These are phyloP conservation scores for Eutolmus rufibarbis DNA, from an alignment of 2,888 invertebrate genomes.

Conservation along the genomic window DNA sequence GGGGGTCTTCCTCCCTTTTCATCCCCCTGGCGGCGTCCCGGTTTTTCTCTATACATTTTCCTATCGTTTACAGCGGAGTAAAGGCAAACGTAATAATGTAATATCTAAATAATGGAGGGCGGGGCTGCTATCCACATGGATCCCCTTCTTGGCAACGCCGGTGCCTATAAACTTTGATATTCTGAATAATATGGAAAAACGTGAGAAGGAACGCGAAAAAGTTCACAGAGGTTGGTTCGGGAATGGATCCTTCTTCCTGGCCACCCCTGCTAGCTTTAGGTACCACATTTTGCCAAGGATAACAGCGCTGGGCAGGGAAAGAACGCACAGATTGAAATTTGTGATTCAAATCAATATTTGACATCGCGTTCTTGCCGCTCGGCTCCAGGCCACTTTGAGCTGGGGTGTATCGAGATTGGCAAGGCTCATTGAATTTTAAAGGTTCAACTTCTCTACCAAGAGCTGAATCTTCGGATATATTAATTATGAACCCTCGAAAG, in stretches of 20 bases:
- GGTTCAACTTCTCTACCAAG: background rate
- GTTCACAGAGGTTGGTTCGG: background rate
- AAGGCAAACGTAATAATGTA: slow-evolving; percentile 35
- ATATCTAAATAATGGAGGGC: slow-evolving; percentile 29
- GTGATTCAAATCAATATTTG: slow-evolving; percentile 39
- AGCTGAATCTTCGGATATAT: background rate
- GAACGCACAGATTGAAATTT: slow-evolving; percentile 34
- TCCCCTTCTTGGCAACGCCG: background rate
- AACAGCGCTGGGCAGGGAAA: slow-evolving; percentile 3
- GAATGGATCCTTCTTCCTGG: background rate
- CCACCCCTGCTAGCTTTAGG: background rate
- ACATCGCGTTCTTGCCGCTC: slow-evolving; percentile 5
- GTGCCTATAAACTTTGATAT: slow-evolving; percentile 31
- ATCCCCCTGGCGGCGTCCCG: background rate
- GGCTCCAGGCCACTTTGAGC: background rate
- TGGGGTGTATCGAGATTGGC: background rate
- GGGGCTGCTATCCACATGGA: slow-evolving; percentile 10
- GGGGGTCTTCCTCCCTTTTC: background rate
- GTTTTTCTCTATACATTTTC: slow-evolving; percentile 30
- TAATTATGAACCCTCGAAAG: background rate
- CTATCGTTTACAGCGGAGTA: slow-evolving; percentile 31
- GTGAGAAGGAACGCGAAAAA: background rate
- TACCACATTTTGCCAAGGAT: slow-evolving; percentile 10
- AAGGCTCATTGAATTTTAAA: slow-evolving; percentile 20
- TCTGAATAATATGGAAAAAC: slow-evolving; percentile 19